Conservation (phyloP, 2,113 vertebrate genomes). For the Gopherus evgoodei region DNA sequence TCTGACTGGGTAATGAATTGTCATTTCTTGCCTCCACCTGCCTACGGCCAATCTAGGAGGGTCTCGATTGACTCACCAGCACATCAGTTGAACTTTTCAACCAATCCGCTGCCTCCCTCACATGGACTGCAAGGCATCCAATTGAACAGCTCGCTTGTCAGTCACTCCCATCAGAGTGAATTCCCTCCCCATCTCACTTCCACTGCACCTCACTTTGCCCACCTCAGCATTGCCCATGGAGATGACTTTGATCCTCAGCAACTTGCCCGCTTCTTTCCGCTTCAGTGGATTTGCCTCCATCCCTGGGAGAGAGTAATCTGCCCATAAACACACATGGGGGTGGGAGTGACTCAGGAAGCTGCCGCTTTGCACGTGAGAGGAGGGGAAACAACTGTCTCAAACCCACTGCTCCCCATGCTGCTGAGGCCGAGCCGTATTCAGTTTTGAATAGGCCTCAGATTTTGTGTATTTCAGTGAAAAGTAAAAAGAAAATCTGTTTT, state of each 20-base stretch:
- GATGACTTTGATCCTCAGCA: conserved; percentile 94
- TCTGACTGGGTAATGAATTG: background rate
- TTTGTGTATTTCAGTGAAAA: background rate
- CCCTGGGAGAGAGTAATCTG: background rate
- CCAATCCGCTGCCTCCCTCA: background rate
- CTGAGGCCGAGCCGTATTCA: background rate
- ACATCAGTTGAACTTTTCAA: accelerated
- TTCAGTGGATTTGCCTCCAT: conserved; percentile 89
- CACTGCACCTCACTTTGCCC: conserved; percentile 87
- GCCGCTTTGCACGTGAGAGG: background rate
- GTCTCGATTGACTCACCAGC: background rate
- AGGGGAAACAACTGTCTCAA: accelerated
- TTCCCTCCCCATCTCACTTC: background rate
- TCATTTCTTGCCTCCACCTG: too few relatives aligned
- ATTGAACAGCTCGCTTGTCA: background rate
- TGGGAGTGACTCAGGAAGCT: background rate
- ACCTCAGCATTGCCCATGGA: conserved; percentile 96
- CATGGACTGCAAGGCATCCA: accelerated
- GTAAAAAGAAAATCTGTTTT: background rate
- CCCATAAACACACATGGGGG: background rate
- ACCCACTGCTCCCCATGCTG: background rate
- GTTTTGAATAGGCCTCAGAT: background rate
- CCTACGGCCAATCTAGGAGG: background rate
- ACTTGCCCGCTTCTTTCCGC: conserved; percentile 88
- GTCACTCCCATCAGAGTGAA: conserved; percentile 36